Evolutionary conservation across 2,113 vertebrate species (phyloP).

Genomic region (Oryzias celebensis): DNA sequence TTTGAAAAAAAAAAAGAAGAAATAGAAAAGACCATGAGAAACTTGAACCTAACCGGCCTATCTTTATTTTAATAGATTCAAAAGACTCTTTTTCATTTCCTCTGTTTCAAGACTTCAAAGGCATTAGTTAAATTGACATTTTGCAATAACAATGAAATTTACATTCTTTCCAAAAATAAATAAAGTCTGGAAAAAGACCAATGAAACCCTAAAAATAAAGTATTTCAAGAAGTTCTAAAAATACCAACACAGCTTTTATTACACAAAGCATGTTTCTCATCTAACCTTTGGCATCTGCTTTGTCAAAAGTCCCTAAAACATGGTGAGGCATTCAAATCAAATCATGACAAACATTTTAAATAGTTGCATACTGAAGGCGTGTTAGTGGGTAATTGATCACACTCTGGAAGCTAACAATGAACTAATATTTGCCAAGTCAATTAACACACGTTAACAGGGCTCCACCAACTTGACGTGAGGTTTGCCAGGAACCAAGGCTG

Average conservation of each 20-base stretch:
- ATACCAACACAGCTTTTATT: not conserved
- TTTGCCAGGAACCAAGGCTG: not conserved
- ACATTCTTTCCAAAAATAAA: too few species aligned
- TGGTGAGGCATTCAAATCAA: not conserved
- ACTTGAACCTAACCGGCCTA: too few species aligned
- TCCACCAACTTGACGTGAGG: slow-evolving; percentile 9
- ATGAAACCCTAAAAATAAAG: not conserved
- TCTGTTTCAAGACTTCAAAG: not conserved
- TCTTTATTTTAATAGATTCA: too few species aligned
- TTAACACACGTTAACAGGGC: slow-evolving; percentile 42
- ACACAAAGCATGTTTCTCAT: not conserved
- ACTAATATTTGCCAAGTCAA: slow-evolving; percentile 26
- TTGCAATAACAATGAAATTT: too few species aligned
- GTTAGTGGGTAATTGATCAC: slow-evolving; percentile 2
- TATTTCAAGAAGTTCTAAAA: not conserved
- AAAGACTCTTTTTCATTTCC: too few species aligned
- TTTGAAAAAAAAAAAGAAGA: too few species aligned
- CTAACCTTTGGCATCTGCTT: not conserved
- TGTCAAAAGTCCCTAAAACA: not conserved
- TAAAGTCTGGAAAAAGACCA: not conserved
- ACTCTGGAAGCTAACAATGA: slow-evolving; percentile 22
- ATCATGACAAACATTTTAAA: not conserved
- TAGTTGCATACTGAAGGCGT: not conserved
- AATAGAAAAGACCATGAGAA: too few species aligned
- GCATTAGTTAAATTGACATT: not conserved